Base-by-base conservation (phyloP, 64 coral and sea anemone species). In the Dendrophyllia cribrosa region DNA sequence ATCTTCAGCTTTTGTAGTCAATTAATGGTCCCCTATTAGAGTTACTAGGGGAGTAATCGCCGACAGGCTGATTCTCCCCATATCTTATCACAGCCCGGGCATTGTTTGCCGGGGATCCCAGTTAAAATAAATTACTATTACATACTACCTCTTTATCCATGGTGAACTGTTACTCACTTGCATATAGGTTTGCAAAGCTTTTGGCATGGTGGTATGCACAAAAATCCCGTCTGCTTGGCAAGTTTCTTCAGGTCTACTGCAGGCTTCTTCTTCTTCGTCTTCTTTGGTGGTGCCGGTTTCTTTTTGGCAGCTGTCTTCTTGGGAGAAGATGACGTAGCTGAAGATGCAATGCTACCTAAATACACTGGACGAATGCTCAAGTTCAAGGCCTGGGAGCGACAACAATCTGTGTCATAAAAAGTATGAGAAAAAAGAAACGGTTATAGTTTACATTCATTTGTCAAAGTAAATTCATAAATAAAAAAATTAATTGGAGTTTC, bases 311-410 rank as follows among this genome's bases (percentile, higher is more conserved):
- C 55, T 9, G 60, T 23, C 12, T 55, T 81, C 48, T 58, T 20
- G 9, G 21, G 65, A 25, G 65, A 62, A 44, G 20, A 10, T n/a
- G 26, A 43, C 1, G 60, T n/a, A 4, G 80, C 60, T 3, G 80
- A 61, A 9, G 80, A 66, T 22, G 60, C 62, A 2, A 50, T 66
- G 6, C 77, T 78, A 13, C 89, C 89, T 17, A 82, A 78, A 34
- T 79, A 72, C 68, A 91, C 80, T 13, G 89, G 91, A 4, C 72
- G 70, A 26, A 86, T 85, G 24, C 85, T 92, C 4, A 92, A 56
- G 10, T 85, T 69, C 34, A 93, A 15, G 23, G 91, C 53, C 22
- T 87, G 91, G 46, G 91, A 93, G n/a, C 82, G 91, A 43, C 91
- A 93, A 70, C 91, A 93, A 7, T 86, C 91, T 92, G 20, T 24